phyloP scores from a whole-genome alignment of 2,888 invertebrate species.

The Stomorhina lunata region DNA sequence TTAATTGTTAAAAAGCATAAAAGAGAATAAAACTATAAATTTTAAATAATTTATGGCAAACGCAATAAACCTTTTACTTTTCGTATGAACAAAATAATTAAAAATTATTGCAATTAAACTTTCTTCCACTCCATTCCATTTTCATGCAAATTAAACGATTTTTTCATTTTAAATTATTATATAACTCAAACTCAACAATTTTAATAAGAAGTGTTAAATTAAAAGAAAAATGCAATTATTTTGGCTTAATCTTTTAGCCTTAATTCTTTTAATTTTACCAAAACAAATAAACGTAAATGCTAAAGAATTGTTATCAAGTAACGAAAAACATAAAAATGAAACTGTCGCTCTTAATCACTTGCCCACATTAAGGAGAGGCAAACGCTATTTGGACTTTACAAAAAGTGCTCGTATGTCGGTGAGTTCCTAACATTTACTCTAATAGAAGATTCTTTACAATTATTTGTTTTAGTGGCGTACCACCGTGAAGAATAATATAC shows the following conservation, averaged over 20 bases:
- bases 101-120: background rate
- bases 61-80: background rate
- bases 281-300: background rate
- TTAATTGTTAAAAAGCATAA: slow-evolving; percentile 1
- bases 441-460: background rate
- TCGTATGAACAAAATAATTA: background rate
- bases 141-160: background rate
- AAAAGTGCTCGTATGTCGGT: slow-evolving; percentile 78
- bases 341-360: background rate
- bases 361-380: slow-evolving; percentile 71
- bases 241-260: background rate
- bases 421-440: slow-evolving; percentile 64
- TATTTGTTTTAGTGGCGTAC: slow-evolving; percentile 83
- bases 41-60: slow-evolving; percentile 10
- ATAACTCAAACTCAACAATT: too few species aligned
- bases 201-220: background rate
- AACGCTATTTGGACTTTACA: slow-evolving; percentile 77
- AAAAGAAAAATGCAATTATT: slow-evolving; percentile 28
- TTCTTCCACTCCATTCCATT: background rate
- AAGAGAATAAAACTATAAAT: background rate
- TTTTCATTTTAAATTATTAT: too few species aligned
- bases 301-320: background rate
- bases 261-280: background rate
- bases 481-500: slow-evolving; percentile 86
- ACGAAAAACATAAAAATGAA: slow-evolving; percentile 1